These are phyloP conservation scores for Aplysia californica DNA, from an alignment of 1,140 invertebrate species.

Conservation along the genomic window DNA sequence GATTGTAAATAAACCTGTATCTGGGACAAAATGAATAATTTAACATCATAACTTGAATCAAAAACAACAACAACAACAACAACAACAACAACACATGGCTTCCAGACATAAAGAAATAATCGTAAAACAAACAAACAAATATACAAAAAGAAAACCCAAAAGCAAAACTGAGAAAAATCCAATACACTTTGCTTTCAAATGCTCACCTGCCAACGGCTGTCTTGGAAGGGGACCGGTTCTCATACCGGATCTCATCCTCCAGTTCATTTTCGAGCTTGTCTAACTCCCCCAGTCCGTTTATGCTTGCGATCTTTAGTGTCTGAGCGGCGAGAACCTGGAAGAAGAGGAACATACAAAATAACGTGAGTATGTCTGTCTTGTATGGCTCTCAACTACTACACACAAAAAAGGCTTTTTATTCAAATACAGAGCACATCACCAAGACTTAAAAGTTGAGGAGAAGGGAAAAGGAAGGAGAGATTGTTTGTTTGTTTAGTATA, in stretches of 20 bases:
- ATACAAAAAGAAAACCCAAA: too few relatives aligned
- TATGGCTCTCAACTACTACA: neutral
- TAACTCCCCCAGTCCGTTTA: constrained; percentile 40
- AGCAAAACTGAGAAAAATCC: too few relatives aligned
- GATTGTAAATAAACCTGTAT: too few relatives aligned
- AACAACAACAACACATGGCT: too few relatives aligned
- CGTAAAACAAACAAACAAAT: too few relatives aligned
- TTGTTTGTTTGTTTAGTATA: too few relatives aligned
- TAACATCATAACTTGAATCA: too few relatives aligned
- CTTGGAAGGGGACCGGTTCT: constrained; percentile 28
- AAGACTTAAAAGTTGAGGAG: neutral
- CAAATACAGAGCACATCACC: neutral
- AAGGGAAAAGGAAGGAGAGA: neutral
- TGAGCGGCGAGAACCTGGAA: constrained; percentile 44
- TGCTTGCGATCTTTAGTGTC: constrained; percentile 46
- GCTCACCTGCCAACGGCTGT: constrained; percentile 40
- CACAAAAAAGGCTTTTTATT: neutral
- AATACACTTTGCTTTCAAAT: too few relatives aligned
- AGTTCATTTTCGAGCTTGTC: constrained; percentile 44
- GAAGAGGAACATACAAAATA: neutral
- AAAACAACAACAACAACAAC: too few relatives aligned
- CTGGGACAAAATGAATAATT: too few relatives aligned
- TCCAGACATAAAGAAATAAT: too few relatives aligned
- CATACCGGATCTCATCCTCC: constrained; percentile 42
- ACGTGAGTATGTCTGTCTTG: neutral